Base-by-base conservation (phyloP, 2,888 invertebrate species). In the Volucella bombylans region DNA sequence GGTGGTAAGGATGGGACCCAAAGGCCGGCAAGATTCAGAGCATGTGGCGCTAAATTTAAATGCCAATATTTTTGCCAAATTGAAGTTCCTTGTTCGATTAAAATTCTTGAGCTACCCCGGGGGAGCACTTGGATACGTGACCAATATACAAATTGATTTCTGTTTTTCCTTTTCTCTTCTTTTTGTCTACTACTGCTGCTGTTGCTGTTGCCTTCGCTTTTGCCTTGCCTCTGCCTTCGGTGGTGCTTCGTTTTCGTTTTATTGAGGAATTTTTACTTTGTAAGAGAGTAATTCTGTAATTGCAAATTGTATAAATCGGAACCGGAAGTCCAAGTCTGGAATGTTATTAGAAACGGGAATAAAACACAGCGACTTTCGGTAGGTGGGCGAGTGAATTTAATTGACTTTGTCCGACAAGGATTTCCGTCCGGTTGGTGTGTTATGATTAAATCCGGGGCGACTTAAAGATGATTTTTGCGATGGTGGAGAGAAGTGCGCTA, bases 41-140 rank as follows among this genome's bases (percentile, higher is more conserved):
- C n/a, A 49, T 4, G 50, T 52, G 47, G 67, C 49, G 61, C 74
- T 72, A 71, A 76, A 85, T 85, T 85, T 77, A 80, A 85, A 85
- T 85, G 76, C 85, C 80, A 85, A 85, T 80, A 85, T 85, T 76
- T 85, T 62, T 59, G 64, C 50, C 59, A 83, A 83, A 79, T 83
- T 79, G 59, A 74, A 85, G 71, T 77, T 80, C 72, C 80, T 80
- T 76, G 76, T 85, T 85, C 85, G 85, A 85, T 85, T 85, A 85
- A 85, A 85, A 85, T 80, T 80, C 80, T 45, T 62, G 39, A 55
- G 71, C 55, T 41, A 18, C n/a, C 74, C 49, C 41, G 6, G 45
- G 71, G 76, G 52, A 74, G 64, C 45, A 67, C 50, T 67, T 11
- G 50, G 50, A 80, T 80, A 85, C 85, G 85, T 85, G 85, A 85